Evolutionary conservation across 2,113 vertebrate species (phyloP).

Genomic region (Fulica atra): DNA sequence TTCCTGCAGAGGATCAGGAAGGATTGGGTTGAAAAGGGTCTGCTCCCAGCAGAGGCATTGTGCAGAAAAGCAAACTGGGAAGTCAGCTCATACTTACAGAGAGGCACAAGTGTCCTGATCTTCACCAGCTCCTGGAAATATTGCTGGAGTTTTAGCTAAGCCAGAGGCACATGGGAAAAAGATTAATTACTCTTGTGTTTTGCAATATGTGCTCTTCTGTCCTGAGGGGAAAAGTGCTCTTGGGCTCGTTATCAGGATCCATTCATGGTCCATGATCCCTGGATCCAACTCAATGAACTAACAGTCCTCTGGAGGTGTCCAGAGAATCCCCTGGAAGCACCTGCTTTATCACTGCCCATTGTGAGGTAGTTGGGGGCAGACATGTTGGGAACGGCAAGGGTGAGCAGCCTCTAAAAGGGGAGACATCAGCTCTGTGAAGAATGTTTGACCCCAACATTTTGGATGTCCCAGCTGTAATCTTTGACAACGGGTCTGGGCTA

Average conservation of each 20-base stretch:
- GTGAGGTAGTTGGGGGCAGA: not conserved
- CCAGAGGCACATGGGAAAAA: not conserved
- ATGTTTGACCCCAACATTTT: not conserved
- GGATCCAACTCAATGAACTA: not conserved
- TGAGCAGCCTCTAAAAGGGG: not conserved
- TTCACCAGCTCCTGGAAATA: not conserved
- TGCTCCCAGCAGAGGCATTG: not conserved
- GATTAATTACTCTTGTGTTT: not conserved
- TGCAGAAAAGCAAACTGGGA: not conserved
- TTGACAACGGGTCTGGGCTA: slow-evolving; percentile 69
- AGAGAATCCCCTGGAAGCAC: not conserved
- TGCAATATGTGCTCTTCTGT: not conserved
- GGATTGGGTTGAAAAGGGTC: not conserved
- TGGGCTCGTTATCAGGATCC: not conserved
- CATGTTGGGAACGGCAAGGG: not conserved
- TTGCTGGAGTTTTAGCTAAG: not conserved
- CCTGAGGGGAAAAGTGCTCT: not conserved
- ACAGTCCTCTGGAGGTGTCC: not conserved
- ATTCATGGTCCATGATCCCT: not conserved
- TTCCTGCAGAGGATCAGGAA: not conserved
- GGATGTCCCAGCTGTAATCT: slow-evolving; percentile 62
- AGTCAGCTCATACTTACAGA: not conserved
- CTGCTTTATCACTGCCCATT: not conserved
- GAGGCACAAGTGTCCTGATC: not conserved
- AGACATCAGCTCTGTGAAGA: not conserved